A percentile compares a stretch with the other conserved stretches of the same genome.
Evolutionary conservation across 1,140 invertebrate genomes (phyloP).

Genomic region (Druon quercuslanigerum): DNA sequence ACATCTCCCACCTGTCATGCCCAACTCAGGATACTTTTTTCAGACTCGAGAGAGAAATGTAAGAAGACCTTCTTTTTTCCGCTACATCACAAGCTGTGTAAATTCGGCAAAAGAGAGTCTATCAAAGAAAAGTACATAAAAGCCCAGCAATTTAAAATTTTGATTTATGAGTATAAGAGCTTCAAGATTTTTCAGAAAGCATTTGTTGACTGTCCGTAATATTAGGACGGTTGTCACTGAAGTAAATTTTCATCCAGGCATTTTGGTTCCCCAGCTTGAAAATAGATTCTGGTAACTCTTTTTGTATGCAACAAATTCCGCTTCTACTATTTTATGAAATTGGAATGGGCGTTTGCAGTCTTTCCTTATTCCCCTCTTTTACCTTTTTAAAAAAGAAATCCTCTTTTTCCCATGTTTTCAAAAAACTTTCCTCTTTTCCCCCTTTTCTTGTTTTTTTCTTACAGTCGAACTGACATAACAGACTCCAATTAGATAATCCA

Average conservation of each 20-base stretch:
- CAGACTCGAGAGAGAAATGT: background rate
- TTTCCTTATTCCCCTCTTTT: no score
- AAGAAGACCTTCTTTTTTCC: background rate
- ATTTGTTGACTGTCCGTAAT: background rate
- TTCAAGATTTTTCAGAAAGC: background rate
- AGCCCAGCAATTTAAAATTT: background rate
- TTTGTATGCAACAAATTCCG: no score
- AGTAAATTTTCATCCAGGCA: background rate
- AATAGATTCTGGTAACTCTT: no score
- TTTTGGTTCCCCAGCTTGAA: no score
- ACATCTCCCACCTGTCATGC: conserved; percentile 5
- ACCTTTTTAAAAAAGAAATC: no score
- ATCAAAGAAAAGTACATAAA: conserved; percentile 34
- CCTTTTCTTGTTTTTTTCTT: no score
- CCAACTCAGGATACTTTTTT: background rate
- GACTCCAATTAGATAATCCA: no score
- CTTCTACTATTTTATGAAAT: no score
- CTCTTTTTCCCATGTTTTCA: no score
- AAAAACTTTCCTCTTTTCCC: no score
- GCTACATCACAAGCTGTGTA: background rate
- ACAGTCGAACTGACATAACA: no score
- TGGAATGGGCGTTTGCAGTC: no score
- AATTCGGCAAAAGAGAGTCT: conserved; percentile 31
- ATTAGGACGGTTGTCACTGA: background rate
- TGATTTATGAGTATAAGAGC: background rate